Conservation (phyloP, 2,113 vertebrate species). For the Pristiophorus japonicus region DNA sequence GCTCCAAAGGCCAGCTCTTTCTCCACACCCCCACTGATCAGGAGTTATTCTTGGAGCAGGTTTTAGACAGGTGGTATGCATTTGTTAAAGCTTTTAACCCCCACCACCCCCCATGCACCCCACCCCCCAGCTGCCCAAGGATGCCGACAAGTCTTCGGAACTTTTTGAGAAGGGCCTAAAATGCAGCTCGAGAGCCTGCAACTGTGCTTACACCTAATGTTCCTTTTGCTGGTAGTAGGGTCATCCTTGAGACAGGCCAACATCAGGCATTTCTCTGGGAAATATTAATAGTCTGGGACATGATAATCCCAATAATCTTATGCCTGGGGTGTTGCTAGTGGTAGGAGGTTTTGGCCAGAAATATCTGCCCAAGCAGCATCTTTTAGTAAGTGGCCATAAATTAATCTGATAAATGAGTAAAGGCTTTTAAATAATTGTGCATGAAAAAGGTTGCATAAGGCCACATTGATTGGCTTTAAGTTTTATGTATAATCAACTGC, state of each 20-base stretch:
- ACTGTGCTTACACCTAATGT: not conserved
- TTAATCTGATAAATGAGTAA: not conserved
- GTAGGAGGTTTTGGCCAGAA: not conserved
- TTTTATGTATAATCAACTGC: not conserved
- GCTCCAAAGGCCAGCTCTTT: not conserved
- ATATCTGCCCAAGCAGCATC: not conserved
- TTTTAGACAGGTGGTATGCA: not conserved
- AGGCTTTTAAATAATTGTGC: not conserved
- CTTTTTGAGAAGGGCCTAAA: not conserved
- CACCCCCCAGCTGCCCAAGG: not conserved
- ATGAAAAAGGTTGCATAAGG: not conserved
- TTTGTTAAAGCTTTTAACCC: not conserved
- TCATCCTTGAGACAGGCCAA: too few species aligned
- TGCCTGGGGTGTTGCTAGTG: not conserved
- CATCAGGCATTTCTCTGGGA: not conserved
- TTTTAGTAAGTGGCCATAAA: not conserved
- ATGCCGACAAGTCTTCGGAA: not conserved
- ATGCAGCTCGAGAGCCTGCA: not conserved
- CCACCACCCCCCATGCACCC: not conserved
- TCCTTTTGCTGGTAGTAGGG: not conserved
- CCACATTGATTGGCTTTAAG: not conserved
- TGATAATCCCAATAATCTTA: not conserved
- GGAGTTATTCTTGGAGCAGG: not conserved
- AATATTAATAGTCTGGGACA: not conserved
- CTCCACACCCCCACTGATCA: not conserved